Evolutionary conservation across 2,113 vertebrate genomes (phyloP), one percentile per base, ranked within the genome.

Genomic region (Microcebus ravelobensis): DNA sequence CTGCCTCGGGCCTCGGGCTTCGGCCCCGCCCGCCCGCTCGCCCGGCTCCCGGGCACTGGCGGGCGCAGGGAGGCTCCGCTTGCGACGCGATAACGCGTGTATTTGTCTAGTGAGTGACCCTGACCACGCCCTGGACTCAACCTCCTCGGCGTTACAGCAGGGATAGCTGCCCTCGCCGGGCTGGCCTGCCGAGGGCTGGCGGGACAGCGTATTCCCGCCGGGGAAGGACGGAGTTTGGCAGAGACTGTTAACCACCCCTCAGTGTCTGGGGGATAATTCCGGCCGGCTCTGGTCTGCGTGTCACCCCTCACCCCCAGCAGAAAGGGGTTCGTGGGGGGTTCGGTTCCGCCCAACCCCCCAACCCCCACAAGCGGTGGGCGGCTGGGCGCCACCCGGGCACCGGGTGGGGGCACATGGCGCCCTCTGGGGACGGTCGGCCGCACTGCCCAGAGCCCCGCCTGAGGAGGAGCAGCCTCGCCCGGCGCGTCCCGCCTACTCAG

Each of bases 351-450:
- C 13, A 55, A 1, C 1, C 3, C 5, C 2, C 2, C 11, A 55
- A 1, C 1, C 3, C 7, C 2, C 2, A 5, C 1, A 1, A 2
- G 15, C 70, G 2, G 12, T 2, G 11, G 39, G 45, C 1, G 0
- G 7, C 2, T 8, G 29, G 45, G 52, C 50, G 27, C 5, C 4
- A 21, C 31, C n/a, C 0, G 50, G 48, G 23, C 6, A 3, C 67
- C 1, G 1, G 67, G 50, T 45, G 8, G 13, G 21, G 18, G 27
- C 14, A 36, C 63, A 0, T 36, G 91, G 90, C 83, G 83, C 90
- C 83, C 86, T 79, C 96, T 76, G 73, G 86, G 67, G 96, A 52
- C 83, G 2, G 1, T n/a, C 9, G 18, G 50, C 13, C 1, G 57
- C 50, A 52, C 13, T 29, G 86, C 39, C 52, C 9, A 0, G 45